Evolutionary conservation across 2,797 vertebrate species (phyloP).

Genomic region (Coluber constrictor): DNA sequence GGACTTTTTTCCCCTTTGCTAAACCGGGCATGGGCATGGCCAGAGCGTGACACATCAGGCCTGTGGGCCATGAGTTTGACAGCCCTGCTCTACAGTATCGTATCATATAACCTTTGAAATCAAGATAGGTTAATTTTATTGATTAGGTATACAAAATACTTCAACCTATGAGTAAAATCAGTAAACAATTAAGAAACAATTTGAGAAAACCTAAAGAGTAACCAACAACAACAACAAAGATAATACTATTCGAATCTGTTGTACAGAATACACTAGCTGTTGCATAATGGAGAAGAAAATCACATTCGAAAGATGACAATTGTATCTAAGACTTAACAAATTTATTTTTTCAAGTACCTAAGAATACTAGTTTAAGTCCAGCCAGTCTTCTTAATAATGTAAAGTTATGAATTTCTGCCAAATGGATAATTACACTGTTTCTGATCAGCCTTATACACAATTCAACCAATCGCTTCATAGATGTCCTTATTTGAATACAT

Average conservation of each 20-base stretch:
- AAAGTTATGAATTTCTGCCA: not conserved
- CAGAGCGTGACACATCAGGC: accelerated
- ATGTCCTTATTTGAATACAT: not conserved
- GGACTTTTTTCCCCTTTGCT: too few species aligned
- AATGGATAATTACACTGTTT: not conserved
- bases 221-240: not conserved
- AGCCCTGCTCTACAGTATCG: not conserved
- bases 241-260: not conserved
- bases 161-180: not conserved
- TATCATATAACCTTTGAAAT: not conserved
- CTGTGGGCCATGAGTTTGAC: too few species aligned
- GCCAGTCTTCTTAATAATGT: not conserved
- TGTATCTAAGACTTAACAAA: not conserved
- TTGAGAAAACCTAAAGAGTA: not conserved
- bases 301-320: not conserved
- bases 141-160: not conserved
- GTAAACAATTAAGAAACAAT: not conserved
- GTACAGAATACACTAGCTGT: not conserved
- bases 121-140: not conserved
- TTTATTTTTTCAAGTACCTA: not conserved
- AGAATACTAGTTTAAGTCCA: not conserved
- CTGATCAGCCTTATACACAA: not conserved
- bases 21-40: too few species aligned
- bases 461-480: not conserved
- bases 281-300: not conserved